These are phyloP conservation scores for Festucalex cinctus DNA, from an alignment of 2,113 vertebrate species.

Conservation along the genomic window DNA sequence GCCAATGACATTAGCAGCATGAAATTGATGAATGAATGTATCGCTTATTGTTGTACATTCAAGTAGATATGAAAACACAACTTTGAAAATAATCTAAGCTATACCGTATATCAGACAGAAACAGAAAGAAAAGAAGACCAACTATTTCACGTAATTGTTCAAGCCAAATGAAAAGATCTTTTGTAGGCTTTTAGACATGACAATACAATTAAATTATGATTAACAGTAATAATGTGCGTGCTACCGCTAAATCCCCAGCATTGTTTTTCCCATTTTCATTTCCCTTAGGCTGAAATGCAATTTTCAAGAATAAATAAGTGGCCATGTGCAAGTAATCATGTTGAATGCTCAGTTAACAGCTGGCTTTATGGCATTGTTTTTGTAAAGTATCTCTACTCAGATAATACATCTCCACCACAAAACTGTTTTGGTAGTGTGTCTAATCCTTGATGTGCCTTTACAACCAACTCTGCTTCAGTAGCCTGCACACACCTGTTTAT, in stretches of 20 bases:
- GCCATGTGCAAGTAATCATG: conserved; percentile 42
- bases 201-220: conserved; percentile 1
- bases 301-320: conserved; percentile 38
- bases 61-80: neutral
- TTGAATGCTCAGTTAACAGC: conserved; percentile 38
- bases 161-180: neutral
- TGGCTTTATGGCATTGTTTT: conserved; percentile 15
- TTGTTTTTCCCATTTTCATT: conserved; percentile 32
- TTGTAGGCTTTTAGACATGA: neutral
- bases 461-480: neutral
- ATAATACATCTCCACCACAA: conserved; percentile 4
- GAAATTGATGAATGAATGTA: neutral
- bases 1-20: neutral
- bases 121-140: neutral
- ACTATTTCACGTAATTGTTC: neutral
- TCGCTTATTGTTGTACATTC: neutral
- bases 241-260: conserved; percentile 10
- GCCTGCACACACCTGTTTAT: neutral
- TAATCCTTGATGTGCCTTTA: neutral
- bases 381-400: neutral
- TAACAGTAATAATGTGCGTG: neutral
- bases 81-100: no score
- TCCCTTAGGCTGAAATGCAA: conserved; percentile 45
- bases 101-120: neutral
- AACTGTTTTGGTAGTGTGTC: neutral